Evolutionary conservation across 1,140 invertebrate species (phyloP).

Genomic region (Dreissena rostriformis): DNA sequence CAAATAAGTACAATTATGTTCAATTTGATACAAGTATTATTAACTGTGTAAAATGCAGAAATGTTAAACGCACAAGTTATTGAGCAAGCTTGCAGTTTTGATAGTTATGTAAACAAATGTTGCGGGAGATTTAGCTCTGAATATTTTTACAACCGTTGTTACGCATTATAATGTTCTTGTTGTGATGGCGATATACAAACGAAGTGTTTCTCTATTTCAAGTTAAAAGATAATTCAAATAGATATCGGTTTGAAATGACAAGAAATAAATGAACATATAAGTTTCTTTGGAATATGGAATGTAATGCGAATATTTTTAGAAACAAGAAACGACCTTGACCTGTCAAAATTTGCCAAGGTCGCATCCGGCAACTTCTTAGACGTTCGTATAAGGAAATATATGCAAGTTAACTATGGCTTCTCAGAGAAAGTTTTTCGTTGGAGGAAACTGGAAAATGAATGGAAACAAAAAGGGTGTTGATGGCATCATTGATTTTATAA

Average conservation of each 20-base stretch:
- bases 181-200: too few species aligned
- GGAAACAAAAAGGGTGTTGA: constrained; percentile 89
- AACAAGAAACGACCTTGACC: constrained; percentile 29
- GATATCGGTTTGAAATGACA: neutral
- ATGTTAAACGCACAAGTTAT: too few species aligned
- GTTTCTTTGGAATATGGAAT: neutral
- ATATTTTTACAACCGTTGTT: too few species aligned
- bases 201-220: too few species aligned
- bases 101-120: too few species aligned
- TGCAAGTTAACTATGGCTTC: constrained; percentile 59
- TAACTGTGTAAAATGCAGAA: too few species aligned
- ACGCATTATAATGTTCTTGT: too few species aligned
- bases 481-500: constrained; percentile 92
- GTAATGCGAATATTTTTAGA: too few species aligned
- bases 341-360: constrained; percentile 38
- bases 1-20: too few species aligned
- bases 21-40: too few species aligned
- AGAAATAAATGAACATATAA: neutral
- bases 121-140: too few species aligned
- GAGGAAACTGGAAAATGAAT: constrained; percentile 99
- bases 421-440: constrained; percentile 97
- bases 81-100: too few species aligned
- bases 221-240: neutral
- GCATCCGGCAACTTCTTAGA: neutral
- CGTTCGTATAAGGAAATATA: neutral